These are phyloP conservation scores for Tinamus guttatus DNA, from an alignment of 2,113 vertebrate species.

Conservation along the genomic window DNA sequence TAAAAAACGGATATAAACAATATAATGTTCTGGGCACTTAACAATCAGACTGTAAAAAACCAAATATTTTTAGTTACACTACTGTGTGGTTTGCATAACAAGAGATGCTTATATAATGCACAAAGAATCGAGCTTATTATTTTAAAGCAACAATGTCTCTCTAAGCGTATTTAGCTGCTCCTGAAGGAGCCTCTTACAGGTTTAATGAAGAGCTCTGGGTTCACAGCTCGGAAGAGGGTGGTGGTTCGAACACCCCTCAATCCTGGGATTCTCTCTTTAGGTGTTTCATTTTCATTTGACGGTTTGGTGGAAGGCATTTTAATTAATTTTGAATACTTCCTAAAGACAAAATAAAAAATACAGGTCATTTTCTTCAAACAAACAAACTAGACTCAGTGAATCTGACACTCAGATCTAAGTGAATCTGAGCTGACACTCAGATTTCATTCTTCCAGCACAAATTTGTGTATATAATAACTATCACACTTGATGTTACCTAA, in stretches of 20 bases:
- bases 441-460: background rate
- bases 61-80: constrained; percentile 1
- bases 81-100: background rate
- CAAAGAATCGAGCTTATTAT: background rate
- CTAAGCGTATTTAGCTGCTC: background rate
- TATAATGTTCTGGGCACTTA: background rate
- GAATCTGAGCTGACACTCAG: background rate
- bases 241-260: constrained; percentile 86
- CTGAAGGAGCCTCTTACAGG: constrained; percentile 83
- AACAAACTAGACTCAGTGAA: background rate
- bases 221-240: constrained; percentile 90
- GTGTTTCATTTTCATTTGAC: constrained; percentile 59
- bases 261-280: constrained; percentile 81
- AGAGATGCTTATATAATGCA: background rate
- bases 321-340: constrained; percentile 3
- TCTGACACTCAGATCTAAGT: background rate
- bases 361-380: background rate
- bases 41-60: background rate
- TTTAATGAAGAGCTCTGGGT: constrained; percentile 97
- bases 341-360: constrained; percentile 33
- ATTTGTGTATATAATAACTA: background rate
- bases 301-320: constrained; percentile 83
- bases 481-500: fast-evolving
- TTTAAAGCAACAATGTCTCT: background rate
- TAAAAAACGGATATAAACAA: background rate